Evolutionary conservation across 2,113 vertebrate genomes (phyloP).

Genomic region (Poecile atricapillus): DNA sequence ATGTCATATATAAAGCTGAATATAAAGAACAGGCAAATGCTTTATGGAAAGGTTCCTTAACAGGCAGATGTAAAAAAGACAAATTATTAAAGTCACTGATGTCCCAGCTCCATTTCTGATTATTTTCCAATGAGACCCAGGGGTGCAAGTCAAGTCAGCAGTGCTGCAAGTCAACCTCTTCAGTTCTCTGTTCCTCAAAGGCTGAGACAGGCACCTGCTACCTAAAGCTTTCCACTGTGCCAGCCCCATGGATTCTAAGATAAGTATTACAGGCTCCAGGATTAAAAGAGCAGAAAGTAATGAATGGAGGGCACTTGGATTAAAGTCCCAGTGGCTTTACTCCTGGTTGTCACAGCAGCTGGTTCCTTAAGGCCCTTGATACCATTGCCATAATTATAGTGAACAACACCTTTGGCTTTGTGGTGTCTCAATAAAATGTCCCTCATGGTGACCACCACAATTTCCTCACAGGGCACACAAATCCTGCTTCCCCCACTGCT

Average conservation of each 20-base stretch:
- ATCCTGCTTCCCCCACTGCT: not conserved
- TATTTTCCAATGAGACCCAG: not conserved
- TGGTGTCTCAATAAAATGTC: not conserved
- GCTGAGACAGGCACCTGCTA: not conserved
- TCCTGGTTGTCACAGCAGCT: not conserved
- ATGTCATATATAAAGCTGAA: not conserved
- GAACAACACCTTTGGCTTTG: not conserved
- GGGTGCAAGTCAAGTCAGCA: not conserved
- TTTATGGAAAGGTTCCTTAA: not conserved
- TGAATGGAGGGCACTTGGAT: not conserved
- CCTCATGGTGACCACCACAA: not conserved
- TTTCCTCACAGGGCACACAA: not conserved
- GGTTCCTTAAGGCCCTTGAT: not conserved
- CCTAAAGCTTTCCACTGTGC: not conserved
- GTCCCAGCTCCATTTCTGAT: not conserved
- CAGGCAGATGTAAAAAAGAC: not conserved
- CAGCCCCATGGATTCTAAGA: not conserved
- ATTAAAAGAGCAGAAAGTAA: not conserved
- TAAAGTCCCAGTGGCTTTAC: not conserved
- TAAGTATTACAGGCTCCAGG: not conserved
- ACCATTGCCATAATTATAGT: not conserved
- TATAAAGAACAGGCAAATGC: not conserved
- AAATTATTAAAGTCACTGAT: not conserved
- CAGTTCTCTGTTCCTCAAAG: not conserved
- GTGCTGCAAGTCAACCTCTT: not conserved